Percentiles rank a stretch among this genome's conserved stretches.
Evolutionary conservation across 2,113 vertebrate species (phyloP).

Genomic region (Promerops cafer): DNA sequence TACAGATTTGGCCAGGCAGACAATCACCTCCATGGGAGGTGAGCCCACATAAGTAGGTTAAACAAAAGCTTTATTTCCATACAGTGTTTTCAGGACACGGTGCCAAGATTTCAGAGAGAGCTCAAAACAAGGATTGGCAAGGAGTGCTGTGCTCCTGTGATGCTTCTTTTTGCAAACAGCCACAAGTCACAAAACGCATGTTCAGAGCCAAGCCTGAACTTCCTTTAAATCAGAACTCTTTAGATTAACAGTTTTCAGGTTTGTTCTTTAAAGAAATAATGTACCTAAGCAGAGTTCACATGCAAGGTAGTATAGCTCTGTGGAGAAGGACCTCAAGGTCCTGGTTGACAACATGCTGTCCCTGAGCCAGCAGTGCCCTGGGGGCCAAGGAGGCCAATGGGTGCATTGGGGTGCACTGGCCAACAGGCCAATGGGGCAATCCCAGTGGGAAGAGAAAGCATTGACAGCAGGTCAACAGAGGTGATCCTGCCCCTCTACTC

Average conservation of each 20-base stretch:
- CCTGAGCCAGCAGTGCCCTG: not conserved
- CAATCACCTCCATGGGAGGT: not conserved
- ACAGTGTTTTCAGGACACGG: not conserved
- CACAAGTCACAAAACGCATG: not conserved
- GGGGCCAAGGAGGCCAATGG: not conserved
- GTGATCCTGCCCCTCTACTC: not conserved
- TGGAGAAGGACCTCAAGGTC: not conserved
- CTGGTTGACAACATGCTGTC: not conserved
- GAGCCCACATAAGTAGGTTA: conserved; percentile 21
- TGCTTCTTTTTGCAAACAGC: not conserved
- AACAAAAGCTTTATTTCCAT: conserved; percentile 35
- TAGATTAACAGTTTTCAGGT: not conserved
- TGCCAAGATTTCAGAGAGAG: not conserved
- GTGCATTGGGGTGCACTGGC: not conserved
- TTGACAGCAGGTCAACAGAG: not conserved
- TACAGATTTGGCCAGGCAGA: not conserved
- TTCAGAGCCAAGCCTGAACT: not conserved
- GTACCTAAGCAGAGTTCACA: not conserved
- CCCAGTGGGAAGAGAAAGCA: not conserved
- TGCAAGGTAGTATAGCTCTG: not conserved
- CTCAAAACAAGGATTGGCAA: conserved; percentile 8
- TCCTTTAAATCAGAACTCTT: not conserved
- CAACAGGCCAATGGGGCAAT: not conserved
- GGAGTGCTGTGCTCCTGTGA: not conserved
- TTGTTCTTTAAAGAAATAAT: not conserved